phyloP scores from a whole-genome alignment of 23 tunicate genomes.

The Trididemnum clinides region DNA sequence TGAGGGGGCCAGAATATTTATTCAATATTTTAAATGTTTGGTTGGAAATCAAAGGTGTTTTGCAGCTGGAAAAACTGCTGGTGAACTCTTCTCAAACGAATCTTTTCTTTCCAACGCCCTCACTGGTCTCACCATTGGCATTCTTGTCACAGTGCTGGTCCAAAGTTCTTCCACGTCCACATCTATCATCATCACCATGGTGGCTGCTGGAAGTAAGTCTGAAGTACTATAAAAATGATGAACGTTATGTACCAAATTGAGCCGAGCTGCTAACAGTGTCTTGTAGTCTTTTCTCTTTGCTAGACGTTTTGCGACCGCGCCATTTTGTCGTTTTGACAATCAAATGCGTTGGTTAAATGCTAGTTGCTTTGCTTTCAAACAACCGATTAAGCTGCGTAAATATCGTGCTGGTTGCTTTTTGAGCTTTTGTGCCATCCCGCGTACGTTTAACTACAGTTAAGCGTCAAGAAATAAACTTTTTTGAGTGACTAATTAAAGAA shows the following conservation, averaged over 20 bases:
- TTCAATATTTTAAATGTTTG: no score
- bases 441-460: no score
- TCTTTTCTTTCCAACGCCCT: constrained; percentile 74
- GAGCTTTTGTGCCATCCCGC: no score
- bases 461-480: no score
- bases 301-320: no score
- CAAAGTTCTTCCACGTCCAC: constrained; percentile 98
- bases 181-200: constrained; percentile 89
- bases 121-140: constrained; percentile 86
- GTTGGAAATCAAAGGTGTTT: no score
- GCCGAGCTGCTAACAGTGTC: background rate
- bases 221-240: background rate
- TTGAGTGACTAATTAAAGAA: no score
- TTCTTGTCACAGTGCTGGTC: constrained; percentile 85
- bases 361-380: background rate
- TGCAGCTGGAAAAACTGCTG: constrained; percentile 88
- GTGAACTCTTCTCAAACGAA: constrained; percentile 67
- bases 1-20: no score
- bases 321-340: background rate
- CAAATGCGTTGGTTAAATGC: background rate
- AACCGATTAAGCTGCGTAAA: no score
- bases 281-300: background rate
- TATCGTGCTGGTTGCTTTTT: no score
- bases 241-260: background rate
- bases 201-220: constrained; percentile 72